Base-by-base conservation (phyloP, 2,113 vertebrate species). In the Triplophysa rosa region DNA sequence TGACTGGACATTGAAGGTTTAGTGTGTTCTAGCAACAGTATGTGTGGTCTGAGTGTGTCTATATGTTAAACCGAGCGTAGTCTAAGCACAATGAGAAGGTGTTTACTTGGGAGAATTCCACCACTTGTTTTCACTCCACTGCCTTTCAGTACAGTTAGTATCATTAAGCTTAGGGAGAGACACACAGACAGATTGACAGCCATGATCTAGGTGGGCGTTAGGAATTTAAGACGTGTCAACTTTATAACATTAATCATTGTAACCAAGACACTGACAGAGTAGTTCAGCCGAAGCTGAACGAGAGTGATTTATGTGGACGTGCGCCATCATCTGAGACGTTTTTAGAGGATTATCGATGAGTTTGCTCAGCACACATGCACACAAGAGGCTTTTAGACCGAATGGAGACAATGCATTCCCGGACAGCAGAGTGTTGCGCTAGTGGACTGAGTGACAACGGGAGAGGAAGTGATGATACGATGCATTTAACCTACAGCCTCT, bases 401-500 rank as follows among this genome's bases (percentile, higher is more conserved):
- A 47, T 64, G 21, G 54, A 37, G 56, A 81, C 49, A 70, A 67
- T 29, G 26, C 52, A 71, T 40, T 82, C 58, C 68, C 29, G 9
- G 47, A 62, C 59, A 40, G 66, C 62, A 62, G 64, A 74, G 47
- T 59, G 74, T 65, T 73, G 67, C 1, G 10, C 75, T 26, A 58
- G 59, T 67, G 56, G 71, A 79, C 54, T 62, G 26, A 49, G 67
- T 63, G 75, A 24, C 75, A 78, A 54, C 40, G 33, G 33, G 47
- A 71, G 65, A 37, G 21, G 19, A 45, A 45, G 66, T 76, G 69
- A 73, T 77, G 64, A 84, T 82, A 70, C 80, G 69, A 81, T 52
- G 79, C 82, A 67, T 86, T 75, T 79, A 70, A 80, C 80, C 68
- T 69, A 75, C 56, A 40, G 61, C 76, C 81, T 86, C 72, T 80